Evolutionary conservation across 1,140 invertebrate genomes (phyloP).

Genomic region (Paracyclopina nana): DNA sequence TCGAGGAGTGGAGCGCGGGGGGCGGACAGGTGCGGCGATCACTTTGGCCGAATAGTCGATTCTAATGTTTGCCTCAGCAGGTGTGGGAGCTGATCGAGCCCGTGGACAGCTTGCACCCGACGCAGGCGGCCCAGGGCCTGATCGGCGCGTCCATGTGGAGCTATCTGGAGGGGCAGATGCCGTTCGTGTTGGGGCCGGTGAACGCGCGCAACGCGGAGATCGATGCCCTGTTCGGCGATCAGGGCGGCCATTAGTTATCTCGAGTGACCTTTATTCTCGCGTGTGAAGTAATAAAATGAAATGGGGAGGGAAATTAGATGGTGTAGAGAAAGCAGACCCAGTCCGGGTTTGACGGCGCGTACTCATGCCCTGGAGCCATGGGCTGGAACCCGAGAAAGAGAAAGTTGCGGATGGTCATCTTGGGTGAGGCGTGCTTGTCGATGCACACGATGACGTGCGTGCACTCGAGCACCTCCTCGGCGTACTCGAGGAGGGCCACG

Average conservation of each 20-base stretch:
- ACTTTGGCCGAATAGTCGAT: too few relatives aligned
- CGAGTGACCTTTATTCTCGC: too few relatives aligned
- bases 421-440: constrained; percentile 57
- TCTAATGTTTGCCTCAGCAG: too few relatives aligned
- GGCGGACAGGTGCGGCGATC: constrained; percentile 24
- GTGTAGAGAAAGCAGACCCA: too few relatives aligned
- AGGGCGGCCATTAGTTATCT: not conserved
- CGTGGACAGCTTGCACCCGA: constrained; percentile 33
- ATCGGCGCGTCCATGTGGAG: constrained; percentile 27
- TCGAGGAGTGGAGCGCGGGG: constrained; percentile 25
- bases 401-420: constrained; percentile 72
- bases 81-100: constrained; percentile 31
- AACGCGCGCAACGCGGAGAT: constrained; percentile 22
- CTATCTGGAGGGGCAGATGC: constrained; percentile 21
- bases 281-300: too few relatives aligned
- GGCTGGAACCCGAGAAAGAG: constrained; percentile 85
- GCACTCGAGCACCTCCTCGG: constrained; percentile 73
- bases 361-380: constrained; percentile 48
- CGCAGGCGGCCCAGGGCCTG: constrained; percentile 28
- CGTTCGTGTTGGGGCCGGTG: constrained; percentile 24
- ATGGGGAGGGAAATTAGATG: too few relatives aligned
- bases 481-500: constrained; percentile 77
- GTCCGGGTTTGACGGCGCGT: too few relatives aligned
- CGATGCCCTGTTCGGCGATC: not conserved
- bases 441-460: constrained; percentile 58